Base-by-base conservation (phyloP, 2,888 invertebrate genomes). In the Dione juno region DNA sequence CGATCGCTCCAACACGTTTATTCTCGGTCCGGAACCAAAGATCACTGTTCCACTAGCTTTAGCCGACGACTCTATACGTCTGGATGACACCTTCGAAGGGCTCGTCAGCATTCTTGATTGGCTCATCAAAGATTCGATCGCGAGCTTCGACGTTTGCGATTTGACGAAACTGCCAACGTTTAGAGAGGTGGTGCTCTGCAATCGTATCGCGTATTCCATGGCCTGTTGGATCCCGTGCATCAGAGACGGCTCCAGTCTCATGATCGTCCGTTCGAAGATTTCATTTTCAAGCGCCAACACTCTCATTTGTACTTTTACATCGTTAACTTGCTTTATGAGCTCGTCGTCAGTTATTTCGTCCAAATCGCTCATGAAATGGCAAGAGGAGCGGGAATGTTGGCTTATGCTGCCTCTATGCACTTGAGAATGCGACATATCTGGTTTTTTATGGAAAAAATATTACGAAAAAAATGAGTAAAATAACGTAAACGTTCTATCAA, bases 1-100 rank as follows among this genome's bases (percentile, higher is more conserved):
- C 0, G 93, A 88, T 59, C 94, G 86, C 73, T 94, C 94, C 1
- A 93, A 74, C 0, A 94, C 81, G 69, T 94, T 94, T 43, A 95
- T 90, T 75, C 90, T 92, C 0, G 88, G 86, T 0, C 89, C 89
- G 0, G 82, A 52, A 0, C 89, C 90, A 11, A 88, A 83, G 9
- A 86, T 78, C 0, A 87, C 66, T 0, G 89, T 90, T 0, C 89
- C 88, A 1, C 88, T 86, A 0, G 89, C 74, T 75, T 79, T 88
- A 1, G 85, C 88, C 2, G 88, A 86, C 0, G 92, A 91, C 1
- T 91, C 92, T 0, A 81, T 83, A n/a, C 82, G 80, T 73, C 84
- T 81, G 0, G 89, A 85, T 0, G 91, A 90, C 0, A 82, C 75
- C 67, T 78, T 82, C 3, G 82, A 84, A 1, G 82, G 79, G 67